phyloP scores from a whole-genome alignment of 2,888 invertebrate species.

The Caenorhabditis sulstoni region DNA sequence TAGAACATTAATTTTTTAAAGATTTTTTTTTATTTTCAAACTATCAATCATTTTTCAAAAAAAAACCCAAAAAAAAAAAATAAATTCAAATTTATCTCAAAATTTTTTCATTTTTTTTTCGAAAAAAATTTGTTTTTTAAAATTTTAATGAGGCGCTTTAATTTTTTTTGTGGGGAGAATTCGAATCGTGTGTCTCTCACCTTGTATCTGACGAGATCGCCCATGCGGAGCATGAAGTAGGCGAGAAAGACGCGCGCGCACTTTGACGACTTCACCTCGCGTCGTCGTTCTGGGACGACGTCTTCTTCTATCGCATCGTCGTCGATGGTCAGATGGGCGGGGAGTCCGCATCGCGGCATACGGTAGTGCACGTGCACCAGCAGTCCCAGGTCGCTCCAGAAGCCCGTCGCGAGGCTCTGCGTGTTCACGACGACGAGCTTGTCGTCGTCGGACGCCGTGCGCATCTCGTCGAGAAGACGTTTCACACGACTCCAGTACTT shows the following conservation, averaged over 20 bases:
- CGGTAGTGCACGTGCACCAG: conserved; percentile 36
- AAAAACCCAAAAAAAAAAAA: no score
- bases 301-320: background rate
- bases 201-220: conserved; percentile 70
- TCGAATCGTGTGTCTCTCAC: conserved; percentile 27
- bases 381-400: conserved; percentile 34
- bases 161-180: background rate
- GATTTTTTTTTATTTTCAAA: background rate
- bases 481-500: conserved; percentile 55
- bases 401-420: conserved; percentile 39
- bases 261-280: conserved; percentile 23
- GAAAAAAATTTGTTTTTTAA: background rate
- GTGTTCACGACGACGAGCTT: conserved; percentile 30
- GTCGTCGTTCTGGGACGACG: background rate
- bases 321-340: conserved; percentile 1
- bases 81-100: no score
- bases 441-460: conserved; percentile 26
- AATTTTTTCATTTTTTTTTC: no score
- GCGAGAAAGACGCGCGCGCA: conserved; percentile 36
- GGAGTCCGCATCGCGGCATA: conserved; percentile 31
- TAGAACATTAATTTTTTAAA: no score
- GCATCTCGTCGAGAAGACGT: conserved; percentile 51
- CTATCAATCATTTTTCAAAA: background rate
- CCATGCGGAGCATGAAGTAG: conserved; percentile 63
- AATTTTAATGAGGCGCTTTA: no score